A percentile compares a stretch with the other conserved stretches of the same genome.
phyloP scores from a whole-genome alignment of 2,113 vertebrate species.

The Cromileptes altivelis region DNA sequence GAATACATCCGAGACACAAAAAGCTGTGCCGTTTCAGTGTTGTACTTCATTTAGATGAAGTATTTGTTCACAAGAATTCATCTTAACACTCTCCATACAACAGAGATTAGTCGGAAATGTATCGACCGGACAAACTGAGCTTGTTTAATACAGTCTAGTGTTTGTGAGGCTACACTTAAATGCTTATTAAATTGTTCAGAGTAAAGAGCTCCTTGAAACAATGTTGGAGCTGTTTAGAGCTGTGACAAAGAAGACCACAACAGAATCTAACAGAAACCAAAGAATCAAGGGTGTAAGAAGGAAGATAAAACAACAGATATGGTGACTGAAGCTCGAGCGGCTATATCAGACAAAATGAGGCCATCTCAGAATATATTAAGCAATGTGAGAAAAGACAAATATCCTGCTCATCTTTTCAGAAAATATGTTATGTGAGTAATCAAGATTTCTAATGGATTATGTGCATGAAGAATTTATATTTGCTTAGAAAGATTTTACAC shows the following conservation, averaged over 20 bases:
- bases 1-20: neutral
- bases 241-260: too few relatives aligned
- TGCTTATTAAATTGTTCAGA: conserved; percentile 4
- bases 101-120: neutral
- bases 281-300: neutral
- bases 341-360: too few relatives aligned
- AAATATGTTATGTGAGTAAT: neutral
- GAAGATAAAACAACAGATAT: neutral
- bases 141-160: neutral
- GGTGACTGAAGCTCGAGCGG: neutral
- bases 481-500: too few relatives aligned
- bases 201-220: conserved; percentile 1
- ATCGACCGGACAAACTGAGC: neutral
- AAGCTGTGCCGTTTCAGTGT: neutral
- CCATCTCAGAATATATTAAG: too few relatives aligned
- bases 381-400: too few relatives aligned
- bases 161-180: conserved; percentile 22
- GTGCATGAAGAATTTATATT: neutral
- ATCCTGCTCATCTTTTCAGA: too few relatives aligned
- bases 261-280: neutral
- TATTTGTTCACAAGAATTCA: conserved; percentile 5
- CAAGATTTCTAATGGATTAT: neutral
- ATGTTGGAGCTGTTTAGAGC: neutral
- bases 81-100: neutral
- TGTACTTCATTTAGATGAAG: neutral